phyloP scores from a whole-genome alignment of 2,797 vertebrate species.

The Brotula barbata region DNA sequence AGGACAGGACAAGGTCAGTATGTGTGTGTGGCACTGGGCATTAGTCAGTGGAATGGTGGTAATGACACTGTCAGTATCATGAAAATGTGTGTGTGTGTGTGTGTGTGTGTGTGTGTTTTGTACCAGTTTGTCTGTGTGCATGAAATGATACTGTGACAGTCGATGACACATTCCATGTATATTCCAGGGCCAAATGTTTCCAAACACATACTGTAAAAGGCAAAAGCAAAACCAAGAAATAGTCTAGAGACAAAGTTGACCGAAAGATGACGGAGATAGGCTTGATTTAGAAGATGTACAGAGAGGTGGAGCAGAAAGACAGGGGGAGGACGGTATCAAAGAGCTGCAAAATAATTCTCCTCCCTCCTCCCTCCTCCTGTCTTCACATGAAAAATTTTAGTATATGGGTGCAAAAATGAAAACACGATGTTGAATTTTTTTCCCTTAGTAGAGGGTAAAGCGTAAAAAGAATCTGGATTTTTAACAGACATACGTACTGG shows the following conservation, averaged over 20 bases:
- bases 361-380: constrained; percentile 18
- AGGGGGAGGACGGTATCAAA: constrained; percentile 12
- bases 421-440: constrained; percentile 10
- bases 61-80: not conserved
- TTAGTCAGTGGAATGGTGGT: not conserved
- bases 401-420: not conserved
- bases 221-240: constrained; percentile 15
- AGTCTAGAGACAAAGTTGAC: too few species aligned
- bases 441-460: constrained; percentile 8
- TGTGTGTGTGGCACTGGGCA: not conserved
- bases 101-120: too few species aligned
- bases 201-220: too few species aligned
- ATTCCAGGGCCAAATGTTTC: too few species aligned
- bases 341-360: not conserved
- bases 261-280: constrained; percentile 27
- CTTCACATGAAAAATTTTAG: constrained; percentile 2
- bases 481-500: constrained; percentile 15
- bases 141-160: too few species aligned
- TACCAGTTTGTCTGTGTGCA: too few species aligned
- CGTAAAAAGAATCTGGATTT: constrained; percentile 18
- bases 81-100: not conserved
- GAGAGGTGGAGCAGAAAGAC: constrained; percentile 42
- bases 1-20: not conserved
- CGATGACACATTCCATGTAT: too few species aligned
- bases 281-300: constrained; percentile 47